These are phyloP conservation scores for Sympetrum striolatum DNA, from an alignment of 2,888 invertebrate species.

Conservation along the genomic window DNA sequence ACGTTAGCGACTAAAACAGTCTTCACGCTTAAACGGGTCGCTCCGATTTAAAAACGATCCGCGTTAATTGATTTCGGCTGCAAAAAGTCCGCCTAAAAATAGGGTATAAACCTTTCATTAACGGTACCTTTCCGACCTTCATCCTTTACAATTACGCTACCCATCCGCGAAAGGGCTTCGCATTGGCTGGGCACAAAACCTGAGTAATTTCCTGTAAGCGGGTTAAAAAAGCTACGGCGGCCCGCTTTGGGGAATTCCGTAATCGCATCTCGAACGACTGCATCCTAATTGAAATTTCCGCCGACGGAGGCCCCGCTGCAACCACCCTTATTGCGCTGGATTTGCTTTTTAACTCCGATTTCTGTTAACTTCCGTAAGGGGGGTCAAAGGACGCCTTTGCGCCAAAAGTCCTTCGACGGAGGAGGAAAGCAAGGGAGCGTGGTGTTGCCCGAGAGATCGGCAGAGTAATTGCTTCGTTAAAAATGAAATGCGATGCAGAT, in stretches of 20 bases:
- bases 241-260: not conserved
- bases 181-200: not conserved
- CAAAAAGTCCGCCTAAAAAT: no score
- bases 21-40: no score
- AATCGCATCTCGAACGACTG: not conserved
- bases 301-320: not conserved
- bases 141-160: not conserved
- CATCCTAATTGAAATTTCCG: not conserved
- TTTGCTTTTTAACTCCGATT: not conserved
- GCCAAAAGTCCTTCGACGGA: not conserved
- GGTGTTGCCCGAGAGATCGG: not conserved
- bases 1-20: no score
- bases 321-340: not conserved
- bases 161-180: not conserved
- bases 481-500: not conserved
- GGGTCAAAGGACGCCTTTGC: not conserved
- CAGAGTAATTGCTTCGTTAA: not conserved
- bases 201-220: not conserved
- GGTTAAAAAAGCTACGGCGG: not conserved
- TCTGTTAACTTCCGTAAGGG: not conserved
- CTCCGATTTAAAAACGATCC: no score
- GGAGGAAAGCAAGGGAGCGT: not conserved
- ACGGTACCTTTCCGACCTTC: no score
- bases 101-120: no score
- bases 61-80: no score